Conservation (phyloP, 2,113 vertebrate species). For the Meleagris gallopavo region DNA sequence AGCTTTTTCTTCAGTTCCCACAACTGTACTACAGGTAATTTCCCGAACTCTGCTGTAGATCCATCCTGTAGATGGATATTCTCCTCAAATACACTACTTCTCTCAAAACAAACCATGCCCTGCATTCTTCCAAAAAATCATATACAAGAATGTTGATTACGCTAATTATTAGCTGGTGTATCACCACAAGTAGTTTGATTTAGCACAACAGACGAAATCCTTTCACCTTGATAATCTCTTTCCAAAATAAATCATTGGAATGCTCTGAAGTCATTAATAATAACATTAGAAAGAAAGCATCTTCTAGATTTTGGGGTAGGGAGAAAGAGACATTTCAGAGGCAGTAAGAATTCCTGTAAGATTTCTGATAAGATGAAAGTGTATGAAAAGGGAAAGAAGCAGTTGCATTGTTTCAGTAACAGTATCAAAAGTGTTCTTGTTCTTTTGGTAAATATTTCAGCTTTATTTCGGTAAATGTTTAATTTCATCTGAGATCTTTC, state of each 20-base stretch:
- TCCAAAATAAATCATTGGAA: not conserved
- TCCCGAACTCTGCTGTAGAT: not conserved
- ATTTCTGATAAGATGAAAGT: not conserved
- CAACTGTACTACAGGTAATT: not conserved
- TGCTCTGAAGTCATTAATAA: not conserved
- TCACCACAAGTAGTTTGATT: not conserved
- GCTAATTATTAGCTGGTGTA: not conserved
- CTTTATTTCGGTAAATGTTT: constrained; percentile 35
- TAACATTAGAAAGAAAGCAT: not conserved
- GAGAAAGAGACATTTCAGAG: not conserved
- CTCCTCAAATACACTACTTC: not conserved
- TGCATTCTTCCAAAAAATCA: not conserved
- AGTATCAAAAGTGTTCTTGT: not conserved
- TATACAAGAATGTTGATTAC: not conserved
- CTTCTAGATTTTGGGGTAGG: not conserved
- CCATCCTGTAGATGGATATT: not conserved
- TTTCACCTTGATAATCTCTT: not conserved
- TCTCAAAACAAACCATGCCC: not conserved
- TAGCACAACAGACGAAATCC: not conserved
- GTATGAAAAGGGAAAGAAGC: not conserved
- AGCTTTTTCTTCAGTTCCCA: too few relatives aligned
- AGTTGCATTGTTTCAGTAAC: not conserved
- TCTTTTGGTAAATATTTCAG: constrained; percentile 19
- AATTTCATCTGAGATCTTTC: not conserved
- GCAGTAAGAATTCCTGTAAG: not conserved